Percentiles rank a stretch among this genome's conserved stretches.
Evolutionary conservation across 2,797 vertebrate genomes (phyloP).

Genomic region (Phoxinus dragarum): DNA sequence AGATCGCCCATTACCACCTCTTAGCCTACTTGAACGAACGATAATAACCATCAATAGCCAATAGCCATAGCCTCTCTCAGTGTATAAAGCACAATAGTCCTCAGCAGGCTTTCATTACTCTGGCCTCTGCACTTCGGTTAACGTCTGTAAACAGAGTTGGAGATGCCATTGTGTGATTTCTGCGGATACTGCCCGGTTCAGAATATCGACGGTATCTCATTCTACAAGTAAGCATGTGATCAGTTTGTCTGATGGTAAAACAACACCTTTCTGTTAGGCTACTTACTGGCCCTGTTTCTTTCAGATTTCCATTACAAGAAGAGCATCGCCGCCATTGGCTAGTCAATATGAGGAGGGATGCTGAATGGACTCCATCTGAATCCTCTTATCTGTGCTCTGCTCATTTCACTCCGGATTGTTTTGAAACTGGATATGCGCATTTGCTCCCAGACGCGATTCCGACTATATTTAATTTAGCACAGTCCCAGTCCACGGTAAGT

Average conservation of each 20-base stretch:
- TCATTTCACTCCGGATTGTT: constrained; percentile 53
- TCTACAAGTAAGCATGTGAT: constrained; percentile 40
- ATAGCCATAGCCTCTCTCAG: no score
- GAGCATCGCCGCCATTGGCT: constrained; percentile 43
- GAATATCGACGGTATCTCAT: not conserved
- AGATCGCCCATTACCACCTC: not conserved
- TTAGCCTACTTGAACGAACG: not conserved
- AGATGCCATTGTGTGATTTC: constrained; percentile 23
- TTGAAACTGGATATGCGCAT: constrained; percentile 28
- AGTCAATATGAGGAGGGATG: constrained; percentile 29
- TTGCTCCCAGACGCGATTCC: constrained; percentile 41
- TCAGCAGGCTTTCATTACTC: not conserved
- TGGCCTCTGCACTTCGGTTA: not conserved
- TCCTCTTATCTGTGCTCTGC: constrained; percentile 33
- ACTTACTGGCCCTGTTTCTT: not conserved
- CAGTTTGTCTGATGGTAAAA: not conserved
- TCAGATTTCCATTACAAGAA: constrained; percentile 41
- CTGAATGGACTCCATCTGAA: constrained; percentile 40
- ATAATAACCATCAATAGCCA: not conserved
- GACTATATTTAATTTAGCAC: constrained; percentile 28
- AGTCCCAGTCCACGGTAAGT: not conserved
- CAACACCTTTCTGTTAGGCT: no score
- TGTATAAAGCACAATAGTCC: not conserved
- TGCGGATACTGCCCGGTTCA: not conserved
- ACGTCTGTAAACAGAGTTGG: not conserved